phyloP scores from a whole-genome alignment of 1,140 invertebrate genomes.

The Archivesica marissinica region DNA sequence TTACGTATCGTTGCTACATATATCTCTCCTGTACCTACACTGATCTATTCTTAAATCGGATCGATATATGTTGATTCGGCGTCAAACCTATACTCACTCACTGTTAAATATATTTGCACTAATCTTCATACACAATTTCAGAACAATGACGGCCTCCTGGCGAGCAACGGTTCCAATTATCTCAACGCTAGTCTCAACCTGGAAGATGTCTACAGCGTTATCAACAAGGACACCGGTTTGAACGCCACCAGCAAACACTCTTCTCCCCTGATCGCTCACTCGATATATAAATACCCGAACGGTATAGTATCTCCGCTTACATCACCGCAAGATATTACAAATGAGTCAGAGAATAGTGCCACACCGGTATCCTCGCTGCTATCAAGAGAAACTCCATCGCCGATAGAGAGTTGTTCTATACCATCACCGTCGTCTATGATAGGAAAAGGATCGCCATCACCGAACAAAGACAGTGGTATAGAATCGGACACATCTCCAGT shows the following conservation, averaged over 20 bases:
- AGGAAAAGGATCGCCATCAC: slow-evolving; percentile 37
- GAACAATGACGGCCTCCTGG: slow-evolving; percentile 26
- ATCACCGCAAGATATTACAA: background rate
- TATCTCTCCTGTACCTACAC: background rate
- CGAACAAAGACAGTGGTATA: slow-evolving; percentile 53
- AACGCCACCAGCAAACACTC: background rate
- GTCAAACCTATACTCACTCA: background rate
- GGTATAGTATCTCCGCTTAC: background rate
- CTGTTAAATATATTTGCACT: background rate
- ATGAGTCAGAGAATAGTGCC: background rate
- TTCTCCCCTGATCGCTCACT: background rate
- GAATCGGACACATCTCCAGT: slow-evolving; percentile 50
- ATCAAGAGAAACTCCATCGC: background rate
- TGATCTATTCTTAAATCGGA: background rate
- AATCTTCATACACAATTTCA: slow-evolving; percentile 20
- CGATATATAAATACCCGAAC: background rate
- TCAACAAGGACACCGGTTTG: slow-evolving; percentile 26
- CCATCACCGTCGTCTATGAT: background rate
- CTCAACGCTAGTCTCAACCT: slow-evolving; percentile 41
- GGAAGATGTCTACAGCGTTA: slow-evolving; percentile 49
- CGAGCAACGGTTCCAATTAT: slow-evolving; percentile 35
- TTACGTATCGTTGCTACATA: no score
- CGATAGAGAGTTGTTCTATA: background rate
- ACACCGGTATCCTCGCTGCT: background rate
- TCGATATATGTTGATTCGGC: background rate